Evolutionary conservation across 1,140 invertebrate species (phyloP), one percentile per base, ranked within the genome.

Genomic region (Bombus terrestris): DNA sequence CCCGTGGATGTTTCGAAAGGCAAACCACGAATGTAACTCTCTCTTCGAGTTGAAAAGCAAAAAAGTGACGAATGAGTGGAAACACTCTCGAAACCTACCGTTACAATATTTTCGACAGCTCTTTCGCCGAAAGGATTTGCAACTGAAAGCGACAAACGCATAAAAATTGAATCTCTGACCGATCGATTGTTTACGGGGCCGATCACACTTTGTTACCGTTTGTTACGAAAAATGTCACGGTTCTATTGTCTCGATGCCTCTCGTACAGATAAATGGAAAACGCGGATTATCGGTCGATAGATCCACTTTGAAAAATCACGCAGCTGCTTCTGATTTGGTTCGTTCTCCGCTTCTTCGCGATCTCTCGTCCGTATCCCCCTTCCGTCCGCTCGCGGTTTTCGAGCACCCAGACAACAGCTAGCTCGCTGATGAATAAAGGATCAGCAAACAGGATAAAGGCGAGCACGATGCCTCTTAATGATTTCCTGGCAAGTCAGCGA

Each of bases 361-460:
- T 62, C 59, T 13, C 59, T 13, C 59, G 9, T 28, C 10, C 32
- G 25, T 53, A 22, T 53, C 18, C 47, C 47, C 47, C 47, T 53
- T 53, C 47, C 18, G 5, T 53, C 47, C 18, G 5, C 47, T 53
- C 47, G 47, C 6, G 47, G 47, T 53, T 53, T 53, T 53, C 47
- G 47, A 53, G 47, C 6, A 53, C 18, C 47, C 47, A 53, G 47
- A 22, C 47, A 22, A n/a, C 69, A 6, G 25, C 69, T 10, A 6
- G 53, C 53, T 47, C 9, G 74, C 59, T 62, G 35, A 83, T 84
- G 59, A 85, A 80, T 87, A 79, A 84, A 35, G 32, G 74, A 74
- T 84, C 39, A 64, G 47, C 15, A 68, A 71, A 83, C 71, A 53
- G 73, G 57, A 85, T 72, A 64, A 77, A 64, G 35, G 32, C 37